Conservation (phyloP, 2,113 vertebrate genomes). For the Thamnaconus septentrionalis region DNA sequence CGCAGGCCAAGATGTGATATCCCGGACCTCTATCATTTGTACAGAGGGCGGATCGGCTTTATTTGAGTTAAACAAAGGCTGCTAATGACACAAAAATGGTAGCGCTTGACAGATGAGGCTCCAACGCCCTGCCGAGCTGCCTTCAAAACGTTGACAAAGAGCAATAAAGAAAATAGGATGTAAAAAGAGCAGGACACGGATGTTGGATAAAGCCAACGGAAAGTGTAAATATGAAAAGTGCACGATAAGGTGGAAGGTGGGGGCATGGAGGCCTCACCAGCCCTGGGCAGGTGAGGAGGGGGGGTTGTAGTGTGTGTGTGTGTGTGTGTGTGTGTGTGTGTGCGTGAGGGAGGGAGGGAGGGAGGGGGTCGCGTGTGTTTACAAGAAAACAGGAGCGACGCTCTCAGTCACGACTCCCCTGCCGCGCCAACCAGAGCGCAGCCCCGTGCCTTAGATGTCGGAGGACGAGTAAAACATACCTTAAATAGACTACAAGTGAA, state of each 20-base stretch:
- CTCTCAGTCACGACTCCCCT: conserved; percentile 54
- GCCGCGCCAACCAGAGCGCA: conserved; percentile 54
- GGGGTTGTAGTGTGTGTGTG: conserved; percentile 45
- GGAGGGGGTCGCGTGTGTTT: conserved; percentile 59
- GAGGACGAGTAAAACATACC: conserved; percentile 75
- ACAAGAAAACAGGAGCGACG: conserved; percentile 57
- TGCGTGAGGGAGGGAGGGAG: conserved; percentile 36
- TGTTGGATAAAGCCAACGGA: conserved; percentile 63
- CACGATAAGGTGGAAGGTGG: conserved; percentile 57
- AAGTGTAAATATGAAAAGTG: conserved; percentile 58
- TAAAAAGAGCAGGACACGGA: conserved; percentile 71
- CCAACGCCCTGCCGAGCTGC: conserved; percentile 61
- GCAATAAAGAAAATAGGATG: conserved; percentile 72
- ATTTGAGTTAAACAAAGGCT: conserved; percentile 74
- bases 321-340: conserved; percentile 34
- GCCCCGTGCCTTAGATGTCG: conserved; percentile 56
- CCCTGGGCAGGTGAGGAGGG: conserved; percentile 33
- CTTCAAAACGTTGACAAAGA: conserved; percentile 60
- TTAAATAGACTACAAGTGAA: conserved; percentile 80
- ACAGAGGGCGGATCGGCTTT: conserved; percentile 71
- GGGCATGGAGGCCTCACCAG: conserved; percentile 37
- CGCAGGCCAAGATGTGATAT: conserved; percentile 53
- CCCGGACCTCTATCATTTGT: conserved; percentile 69
- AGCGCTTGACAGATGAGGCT: conserved; percentile 54
- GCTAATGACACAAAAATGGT: conserved; percentile 71